Evolutionary conservation across 2,797 vertebrate genomes (phyloP).

Genomic region (Luscinia megarhynchos): DNA sequence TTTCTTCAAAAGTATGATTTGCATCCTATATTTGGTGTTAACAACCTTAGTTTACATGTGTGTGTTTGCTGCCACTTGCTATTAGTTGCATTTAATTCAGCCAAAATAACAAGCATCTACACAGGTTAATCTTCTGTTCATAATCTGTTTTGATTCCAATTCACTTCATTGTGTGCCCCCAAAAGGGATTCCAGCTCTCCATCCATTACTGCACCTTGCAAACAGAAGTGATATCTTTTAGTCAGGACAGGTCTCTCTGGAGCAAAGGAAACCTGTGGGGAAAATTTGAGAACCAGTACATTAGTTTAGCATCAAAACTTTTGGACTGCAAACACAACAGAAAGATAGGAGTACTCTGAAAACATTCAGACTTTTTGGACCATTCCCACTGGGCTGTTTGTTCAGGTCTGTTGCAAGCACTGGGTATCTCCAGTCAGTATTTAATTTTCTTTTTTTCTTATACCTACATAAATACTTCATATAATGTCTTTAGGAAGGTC

Average conservation of each 20-base stretch:
- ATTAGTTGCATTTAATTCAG: not conserved
- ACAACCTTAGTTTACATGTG: accelerated
- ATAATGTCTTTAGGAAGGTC: not conserved
- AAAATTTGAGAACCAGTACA: not conserved
- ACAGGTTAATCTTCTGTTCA: not conserved
- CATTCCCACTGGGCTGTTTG: not conserved
- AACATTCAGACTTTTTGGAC: not conserved
- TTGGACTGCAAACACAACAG: not conserved
- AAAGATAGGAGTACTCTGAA: not conserved
- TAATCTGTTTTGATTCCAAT: not conserved
- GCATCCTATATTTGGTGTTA: not conserved
- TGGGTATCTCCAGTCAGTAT: not conserved
- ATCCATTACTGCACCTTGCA: not conserved
- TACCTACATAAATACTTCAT: not conserved
- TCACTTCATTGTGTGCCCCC: not conserved
- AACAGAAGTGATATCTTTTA: not conserved
- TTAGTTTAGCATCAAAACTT: not conserved
- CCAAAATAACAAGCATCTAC: not conserved
- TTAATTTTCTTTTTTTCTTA: not conserved
- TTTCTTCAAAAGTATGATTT: not conserved
- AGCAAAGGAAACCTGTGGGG: not conserved
- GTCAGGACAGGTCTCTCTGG: not conserved
- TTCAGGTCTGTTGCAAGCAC: not conserved
- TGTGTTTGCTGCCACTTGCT: not conserved
- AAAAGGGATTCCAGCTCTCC: not conserved